Conservation (phyloP, 2,797 vertebrate genomes). For the Aeoliscus strigatus region DNA sequence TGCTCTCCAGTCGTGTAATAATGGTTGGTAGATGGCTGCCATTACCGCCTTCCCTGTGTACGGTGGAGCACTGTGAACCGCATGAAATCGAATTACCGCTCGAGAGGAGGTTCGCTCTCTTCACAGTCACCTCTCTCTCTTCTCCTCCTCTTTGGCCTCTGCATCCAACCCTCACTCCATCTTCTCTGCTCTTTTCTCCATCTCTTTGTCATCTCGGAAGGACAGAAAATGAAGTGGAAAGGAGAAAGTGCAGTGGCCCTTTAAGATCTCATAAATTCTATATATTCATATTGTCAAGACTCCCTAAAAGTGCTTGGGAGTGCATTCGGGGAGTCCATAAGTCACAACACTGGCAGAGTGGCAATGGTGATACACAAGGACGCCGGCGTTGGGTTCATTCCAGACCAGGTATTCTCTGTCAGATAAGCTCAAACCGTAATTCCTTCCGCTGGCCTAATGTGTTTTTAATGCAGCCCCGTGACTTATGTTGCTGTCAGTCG, state of each 20-base stretch:
- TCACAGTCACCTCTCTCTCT: slow-evolving; percentile 12
- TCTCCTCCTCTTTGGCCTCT: slow-evolving; percentile 3
- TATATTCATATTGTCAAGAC: slow-evolving; percentile 56
- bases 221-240: too few species aligned
- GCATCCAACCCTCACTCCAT: background rate
- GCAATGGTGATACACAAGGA: slow-evolving; percentile 68
- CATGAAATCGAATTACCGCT: slow-evolving; percentile 69
- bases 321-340: slow-evolving; percentile 69
- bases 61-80: slow-evolving; percentile 53
- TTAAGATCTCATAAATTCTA: slow-evolving; percentile 68
- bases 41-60: slow-evolving; percentile 54
- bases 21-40: slow-evolving; percentile 62
- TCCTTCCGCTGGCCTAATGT: slow-evolving; percentile 75
- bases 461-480: slow-evolving; percentile 78
- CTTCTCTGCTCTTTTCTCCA: background rate
- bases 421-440: slow-evolving; percentile 72
- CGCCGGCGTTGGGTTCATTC: slow-evolving; percentile 45
- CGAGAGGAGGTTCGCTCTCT: slow-evolving; percentile 46
- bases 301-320: slow-evolving; percentile 67
- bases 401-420: slow-evolving; percentile 59
- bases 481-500: slow-evolving; percentile 77
- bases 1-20: slow-evolving; percentile 46
- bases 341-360: slow-evolving; percentile 71
- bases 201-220: too few species aligned
- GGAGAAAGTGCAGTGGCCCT: slow-evolving; percentile 40